Conservation (phyloP, 2,113 vertebrate species). For the Bettongia penicillata region DNA sequence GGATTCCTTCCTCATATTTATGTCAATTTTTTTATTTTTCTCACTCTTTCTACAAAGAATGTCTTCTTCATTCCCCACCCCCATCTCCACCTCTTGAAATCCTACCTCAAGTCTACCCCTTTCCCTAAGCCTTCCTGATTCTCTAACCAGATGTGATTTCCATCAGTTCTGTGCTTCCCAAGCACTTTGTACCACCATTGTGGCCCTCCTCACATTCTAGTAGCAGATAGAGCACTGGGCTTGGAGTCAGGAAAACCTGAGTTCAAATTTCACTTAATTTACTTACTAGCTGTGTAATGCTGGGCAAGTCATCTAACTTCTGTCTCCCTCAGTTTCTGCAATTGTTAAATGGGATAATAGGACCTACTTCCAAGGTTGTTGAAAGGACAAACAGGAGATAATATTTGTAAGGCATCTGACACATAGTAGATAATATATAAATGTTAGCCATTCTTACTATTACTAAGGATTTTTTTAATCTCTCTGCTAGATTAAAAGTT, state of each 20-base stretch:
- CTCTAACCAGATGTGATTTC: neutral
- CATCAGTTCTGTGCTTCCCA: neutral
- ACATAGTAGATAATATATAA: neutral
- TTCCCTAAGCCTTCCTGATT: neutral
- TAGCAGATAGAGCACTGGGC: neutral
- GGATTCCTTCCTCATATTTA: neutral
- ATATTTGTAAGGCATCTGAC: neutral
- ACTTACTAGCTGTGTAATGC: neutral
- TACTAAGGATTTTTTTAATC: neutral
- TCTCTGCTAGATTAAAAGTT: neutral
- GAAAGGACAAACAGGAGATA: neutral
- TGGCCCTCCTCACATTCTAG: neutral
- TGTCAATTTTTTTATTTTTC: constrained; percentile 7
- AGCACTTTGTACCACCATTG: neutral
- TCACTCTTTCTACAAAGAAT: neutral
- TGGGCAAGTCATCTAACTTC: neutral
- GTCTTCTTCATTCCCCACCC: neutral
- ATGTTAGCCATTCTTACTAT: neutral
- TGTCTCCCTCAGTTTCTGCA: neutral
- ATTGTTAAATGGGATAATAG: neutral
- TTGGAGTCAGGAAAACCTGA: neutral
- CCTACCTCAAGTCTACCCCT: neutral
- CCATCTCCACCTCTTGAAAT: neutral
- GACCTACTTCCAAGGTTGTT: neutral
- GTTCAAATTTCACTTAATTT: neutral